phyloP scores from a whole-genome alignment of 1,140 invertebrate species.

The Drosophila mayri region DNA sequence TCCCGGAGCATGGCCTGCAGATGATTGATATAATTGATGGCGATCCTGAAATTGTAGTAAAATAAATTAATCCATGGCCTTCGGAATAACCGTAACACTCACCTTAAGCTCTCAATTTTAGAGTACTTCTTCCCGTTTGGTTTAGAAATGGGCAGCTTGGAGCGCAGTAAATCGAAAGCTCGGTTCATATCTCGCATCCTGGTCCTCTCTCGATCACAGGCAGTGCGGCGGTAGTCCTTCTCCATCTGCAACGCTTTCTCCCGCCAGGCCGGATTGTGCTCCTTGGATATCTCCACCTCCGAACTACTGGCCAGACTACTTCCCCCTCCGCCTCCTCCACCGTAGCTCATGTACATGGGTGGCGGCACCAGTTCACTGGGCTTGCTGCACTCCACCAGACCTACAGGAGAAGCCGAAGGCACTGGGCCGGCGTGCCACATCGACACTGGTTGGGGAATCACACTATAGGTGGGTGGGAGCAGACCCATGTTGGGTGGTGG shows the following conservation, averaged over 20 bases:
- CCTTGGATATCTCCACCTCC: conserved; percentile 84
- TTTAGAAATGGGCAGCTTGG: conserved; percentile 91
- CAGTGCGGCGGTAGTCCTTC: conserved; percentile 87
- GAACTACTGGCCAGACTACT: conserved; percentile 33
- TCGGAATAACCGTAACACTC: conserved; percentile 25
- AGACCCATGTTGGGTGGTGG: conserved; percentile 27
- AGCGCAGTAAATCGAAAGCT: conserved; percentile 92
- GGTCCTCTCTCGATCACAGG: conserved; percentile 93
- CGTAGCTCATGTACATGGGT: conserved; percentile 75
- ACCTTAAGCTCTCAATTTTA: conserved; percentile 94
- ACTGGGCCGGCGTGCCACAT: conserved; percentile 60
- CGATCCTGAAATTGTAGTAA: conserved; percentile 86
- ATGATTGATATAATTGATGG: conserved; percentile 92
- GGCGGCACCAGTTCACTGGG: conserved; percentile 69
- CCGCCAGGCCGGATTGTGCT: conserved; percentile 86
- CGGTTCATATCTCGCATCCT: conserved; percentile 95
- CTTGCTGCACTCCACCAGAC: conserved; percentile 45
- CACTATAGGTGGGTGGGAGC: conserved; percentile 45
- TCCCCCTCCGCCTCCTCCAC: conserved; percentile 8
- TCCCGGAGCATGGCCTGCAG: conserved; percentile 86
- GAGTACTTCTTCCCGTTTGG: conserved; percentile 95
- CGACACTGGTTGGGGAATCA: conserved; percentile 76
- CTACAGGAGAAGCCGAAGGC: not conserved
- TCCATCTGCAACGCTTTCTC: conserved; percentile 87
- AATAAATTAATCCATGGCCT: not conserved